Conservation (phyloP, 2,113 vertebrate genomes). For the Tonatia bakeri region DNA sequence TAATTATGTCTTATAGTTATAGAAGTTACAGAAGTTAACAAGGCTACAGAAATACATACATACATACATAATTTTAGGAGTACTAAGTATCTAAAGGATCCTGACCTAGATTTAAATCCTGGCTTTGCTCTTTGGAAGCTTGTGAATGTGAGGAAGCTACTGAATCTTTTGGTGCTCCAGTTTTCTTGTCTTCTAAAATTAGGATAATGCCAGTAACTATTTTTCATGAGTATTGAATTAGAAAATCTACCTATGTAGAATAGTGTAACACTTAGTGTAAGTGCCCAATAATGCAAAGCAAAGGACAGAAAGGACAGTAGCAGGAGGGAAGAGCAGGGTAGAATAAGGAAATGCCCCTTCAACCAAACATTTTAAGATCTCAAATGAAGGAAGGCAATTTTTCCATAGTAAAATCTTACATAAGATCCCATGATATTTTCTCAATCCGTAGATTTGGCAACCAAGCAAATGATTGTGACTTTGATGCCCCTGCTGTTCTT, state of each 20-base stretch:
- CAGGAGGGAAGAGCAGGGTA: background rate
- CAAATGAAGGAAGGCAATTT: background rate
- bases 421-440: background rate
- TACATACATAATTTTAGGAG: background rate
- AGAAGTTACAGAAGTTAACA: conserved; percentile 72
- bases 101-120: background rate
- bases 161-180: background rate
- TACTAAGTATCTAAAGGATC: background rate
- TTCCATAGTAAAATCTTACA: background rate
- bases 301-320: background rate
- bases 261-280: background rate
- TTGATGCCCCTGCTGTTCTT: background rate
- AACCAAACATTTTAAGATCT: background rate
- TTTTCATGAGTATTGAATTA: background rate
- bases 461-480: background rate
- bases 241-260: background rate
- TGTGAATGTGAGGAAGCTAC: background rate
- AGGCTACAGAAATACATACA: conserved; percentile 21
- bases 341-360: background rate
- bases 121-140: background rate
- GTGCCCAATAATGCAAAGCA: background rate
- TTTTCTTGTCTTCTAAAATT: background rate
- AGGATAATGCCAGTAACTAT: background rate
- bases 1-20: conserved; percentile 79
- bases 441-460: background rate